Evolutionary conservation across 1,140 invertebrate genomes (phyloP).

Genomic region (Plectrocnemia conspersa): DNA sequence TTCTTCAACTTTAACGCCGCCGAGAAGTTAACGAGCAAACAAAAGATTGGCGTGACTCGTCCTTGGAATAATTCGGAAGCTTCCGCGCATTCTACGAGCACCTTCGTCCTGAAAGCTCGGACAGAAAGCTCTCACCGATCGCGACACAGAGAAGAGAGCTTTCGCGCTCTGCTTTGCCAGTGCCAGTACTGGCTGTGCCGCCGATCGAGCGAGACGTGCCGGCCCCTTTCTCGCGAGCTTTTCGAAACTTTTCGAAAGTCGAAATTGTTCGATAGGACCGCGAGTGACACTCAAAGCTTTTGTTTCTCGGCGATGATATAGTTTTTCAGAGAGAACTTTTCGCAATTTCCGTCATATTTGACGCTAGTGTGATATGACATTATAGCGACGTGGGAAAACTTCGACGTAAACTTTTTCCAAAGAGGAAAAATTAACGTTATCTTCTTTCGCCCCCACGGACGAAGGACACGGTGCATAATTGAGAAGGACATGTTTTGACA

Average conservation of each 20-base stretch:
- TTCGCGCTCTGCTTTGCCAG: too few relatives aligned
- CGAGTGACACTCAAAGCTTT: too few relatives aligned
- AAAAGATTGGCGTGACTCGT: too few relatives aligned
- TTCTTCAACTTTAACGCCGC: too few relatives aligned
- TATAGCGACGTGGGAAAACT: background rate
- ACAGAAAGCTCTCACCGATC: too few relatives aligned
- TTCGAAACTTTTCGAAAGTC: background rate
- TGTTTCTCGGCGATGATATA: too few relatives aligned
- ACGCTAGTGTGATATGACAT: constrained; percentile 3
- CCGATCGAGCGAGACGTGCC: background rate
- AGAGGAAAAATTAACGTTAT: background rate
- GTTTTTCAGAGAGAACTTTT: background rate
- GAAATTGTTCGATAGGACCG: constrained; percentile 1
- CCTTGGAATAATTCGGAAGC: too few relatives aligned
- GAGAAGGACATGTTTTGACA: background rate
- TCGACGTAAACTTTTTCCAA: background rate
- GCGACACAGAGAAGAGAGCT: background rate
- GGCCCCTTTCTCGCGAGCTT: background rate
- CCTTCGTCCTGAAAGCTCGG: too few relatives aligned
- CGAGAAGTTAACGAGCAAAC: too few relatives aligned
- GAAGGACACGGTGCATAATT: background rate
- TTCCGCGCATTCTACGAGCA: too few relatives aligned
- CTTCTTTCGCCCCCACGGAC: background rate
- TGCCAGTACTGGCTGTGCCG: background rate
- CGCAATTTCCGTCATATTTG: background rate